Evolutionary conservation across 1,140 invertebrate species (phyloP).

Genomic region (Bombus pyrosoma): DNA sequence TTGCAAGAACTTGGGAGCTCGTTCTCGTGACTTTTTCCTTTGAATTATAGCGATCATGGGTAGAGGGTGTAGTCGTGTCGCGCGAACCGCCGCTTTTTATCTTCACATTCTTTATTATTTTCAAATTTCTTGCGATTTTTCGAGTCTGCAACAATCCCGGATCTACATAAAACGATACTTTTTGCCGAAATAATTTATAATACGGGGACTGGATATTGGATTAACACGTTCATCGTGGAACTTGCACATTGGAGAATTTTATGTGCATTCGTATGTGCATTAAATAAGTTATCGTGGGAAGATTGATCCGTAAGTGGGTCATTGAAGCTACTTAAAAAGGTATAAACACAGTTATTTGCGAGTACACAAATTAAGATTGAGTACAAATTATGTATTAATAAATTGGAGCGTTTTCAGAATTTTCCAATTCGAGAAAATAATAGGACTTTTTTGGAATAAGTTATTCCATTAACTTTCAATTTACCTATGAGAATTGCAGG

Average conservation of each 20-base stretch:
- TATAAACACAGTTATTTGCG: too few species aligned
- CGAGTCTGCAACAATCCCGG: background rate
- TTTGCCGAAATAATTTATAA: background rate
- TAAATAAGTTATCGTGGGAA: too few species aligned
- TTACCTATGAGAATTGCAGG: background rate
- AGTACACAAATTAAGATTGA: too few species aligned
- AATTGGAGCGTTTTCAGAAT: too few species aligned
- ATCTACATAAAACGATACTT: background rate
- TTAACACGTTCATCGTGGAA: too few species aligned
- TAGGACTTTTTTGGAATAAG: background rate
- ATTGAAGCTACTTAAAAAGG: too few species aligned
- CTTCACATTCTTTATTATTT: background rate
- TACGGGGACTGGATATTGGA: too few species aligned
- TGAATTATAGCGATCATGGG: conserved; percentile 19
- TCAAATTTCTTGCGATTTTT: background rate
- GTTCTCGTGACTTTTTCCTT: conserved; percentile 18
- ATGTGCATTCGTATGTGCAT: too few species aligned
- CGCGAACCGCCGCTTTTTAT: background rate
- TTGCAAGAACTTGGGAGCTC: conserved; percentile 25
- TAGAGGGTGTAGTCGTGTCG: background rate
- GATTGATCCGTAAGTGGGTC: too few species aligned
- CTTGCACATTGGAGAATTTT: too few species aligned
- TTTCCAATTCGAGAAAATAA: too few species aligned
- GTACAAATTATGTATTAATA: too few species aligned
- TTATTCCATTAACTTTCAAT: background rate